These are phyloP conservation scores for Eremobia ochroleuca DNA, from an alignment of 2,888 invertebrate genomes.

Conservation along the genomic window DNA sequence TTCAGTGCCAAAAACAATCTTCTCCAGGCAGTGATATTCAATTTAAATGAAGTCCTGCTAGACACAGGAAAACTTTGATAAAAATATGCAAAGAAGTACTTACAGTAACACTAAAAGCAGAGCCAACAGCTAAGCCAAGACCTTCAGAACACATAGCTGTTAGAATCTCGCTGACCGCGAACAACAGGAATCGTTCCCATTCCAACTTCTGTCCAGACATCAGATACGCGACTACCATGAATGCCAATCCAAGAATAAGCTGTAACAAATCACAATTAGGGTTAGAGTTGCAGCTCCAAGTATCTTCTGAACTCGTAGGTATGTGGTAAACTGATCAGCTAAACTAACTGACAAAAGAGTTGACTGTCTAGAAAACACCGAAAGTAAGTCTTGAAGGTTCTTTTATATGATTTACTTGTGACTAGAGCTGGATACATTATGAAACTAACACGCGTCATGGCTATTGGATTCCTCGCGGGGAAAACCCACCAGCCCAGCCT, in stretches of 20 bases:
- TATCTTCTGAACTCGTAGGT: neutral
- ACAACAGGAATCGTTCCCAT: constrained; percentile 91
- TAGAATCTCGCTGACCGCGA: constrained; percentile 91
- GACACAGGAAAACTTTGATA: neutral
- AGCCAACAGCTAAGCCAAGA: constrained; percentile 93
- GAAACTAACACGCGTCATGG: too few species aligned
- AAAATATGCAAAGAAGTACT: constrained; percentile 69
- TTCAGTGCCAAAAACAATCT: neutral
- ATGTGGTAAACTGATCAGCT: neutral
- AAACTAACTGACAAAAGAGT: neutral
- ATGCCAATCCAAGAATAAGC: constrained; percentile 87
- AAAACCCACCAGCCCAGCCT: too few species aligned
- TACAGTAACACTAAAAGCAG: constrained; percentile 91
- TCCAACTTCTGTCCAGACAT: constrained; percentile 93
- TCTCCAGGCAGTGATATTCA: neutral
- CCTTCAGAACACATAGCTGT: constrained; percentile 94
- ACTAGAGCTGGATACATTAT: too few species aligned
- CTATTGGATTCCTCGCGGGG: too few species aligned
- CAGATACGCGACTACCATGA: constrained; percentile 88
- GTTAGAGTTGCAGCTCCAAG: neutral
- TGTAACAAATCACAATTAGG: constrained; percentile 73
- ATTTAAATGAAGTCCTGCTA: neutral
- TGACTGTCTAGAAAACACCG: too few species aligned
- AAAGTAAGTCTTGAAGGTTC: neutral
- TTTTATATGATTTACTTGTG: neutral